Conservation (phyloP, 2,113 vertebrate genomes). For the Opisthocomus hoazin region DNA sequence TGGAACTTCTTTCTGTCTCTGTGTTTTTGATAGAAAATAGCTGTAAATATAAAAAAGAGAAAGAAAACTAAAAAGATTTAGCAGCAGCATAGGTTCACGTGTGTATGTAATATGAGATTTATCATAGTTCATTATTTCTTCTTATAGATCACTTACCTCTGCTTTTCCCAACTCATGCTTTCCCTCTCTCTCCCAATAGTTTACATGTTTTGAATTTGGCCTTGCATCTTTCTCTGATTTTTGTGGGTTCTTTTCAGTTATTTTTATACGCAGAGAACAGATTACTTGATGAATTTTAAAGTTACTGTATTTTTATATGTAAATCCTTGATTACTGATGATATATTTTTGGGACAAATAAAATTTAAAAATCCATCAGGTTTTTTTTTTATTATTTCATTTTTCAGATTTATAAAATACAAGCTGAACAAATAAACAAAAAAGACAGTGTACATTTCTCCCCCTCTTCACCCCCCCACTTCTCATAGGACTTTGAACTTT, state of each 20-base stretch:
- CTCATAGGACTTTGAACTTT: neutral
- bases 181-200: neutral
- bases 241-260: neutral
- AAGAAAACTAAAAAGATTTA: neutral
- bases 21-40: neutral
- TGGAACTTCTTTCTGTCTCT: neutral
- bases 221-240: neutral
- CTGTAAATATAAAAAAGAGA: neutral
- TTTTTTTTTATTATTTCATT: neutral
- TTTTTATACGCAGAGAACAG: neutral
- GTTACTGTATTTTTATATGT: neutral
- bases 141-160: neutral
- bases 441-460: neutral
- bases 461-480: rapidly evolving
- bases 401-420: neutral
- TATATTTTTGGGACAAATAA: neutral
- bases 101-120: neutral
- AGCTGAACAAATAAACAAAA: neutral
- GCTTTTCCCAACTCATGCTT: neutral
- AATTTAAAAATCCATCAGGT: neutral
- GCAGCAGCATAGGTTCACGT: neutral
- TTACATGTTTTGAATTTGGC: neutral
- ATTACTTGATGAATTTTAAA: neutral
- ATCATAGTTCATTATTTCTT: neutral
- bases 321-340: neutral